Base-by-base conservation (phyloP, 2,888 invertebrate genomes). In the Acanthacorydalis orientalis region DNA sequence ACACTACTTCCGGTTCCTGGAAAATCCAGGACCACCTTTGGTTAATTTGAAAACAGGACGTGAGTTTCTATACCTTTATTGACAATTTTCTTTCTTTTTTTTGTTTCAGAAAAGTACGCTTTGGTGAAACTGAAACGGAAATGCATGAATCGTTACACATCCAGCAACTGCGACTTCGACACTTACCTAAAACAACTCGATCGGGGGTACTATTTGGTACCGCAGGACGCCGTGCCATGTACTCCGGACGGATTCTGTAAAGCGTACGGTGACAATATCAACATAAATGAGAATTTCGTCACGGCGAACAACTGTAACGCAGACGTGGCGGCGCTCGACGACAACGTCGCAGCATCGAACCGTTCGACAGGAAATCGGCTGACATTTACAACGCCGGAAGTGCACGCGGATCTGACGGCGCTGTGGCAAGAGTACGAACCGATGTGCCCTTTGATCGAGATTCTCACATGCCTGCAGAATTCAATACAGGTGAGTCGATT, bases 391-490 rank as follows among this genome's bases (percentile, higher is more conserved):
- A 15, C 34, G 12, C 47, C 47, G 14, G 12, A 42, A 16, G 23
- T 47, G 11, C 49, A 53, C 44, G 47, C 49, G 8, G 58, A 56
- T 54, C 57, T 64, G 55, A 55, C 51, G 37, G 53, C 57, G 53
- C 61, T 59, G 55, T 66, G 64, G 64, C 49, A 52, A 7, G 50
- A 53, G 40, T 53, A 62, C 49, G 57, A 51, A 55, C 57, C 48
- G 52, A 58, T 61, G 48, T 69, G 52, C 57, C 61, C 38, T 59
- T 61, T 59, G 58, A 61, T 58, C 53, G 71, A 57, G 64, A 65
- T 61, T 50, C 67, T 63, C 51, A 64, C 68, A 23, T 63, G 68
- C 10, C 59, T 75, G 51, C 76, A 76, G 63, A 63, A 61, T 15
- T 57, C 61, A 46, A 34, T 44, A n/a, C 44, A 49, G 23, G 23